Conservation (phyloP, 2,113 vertebrate species). For the Taxidea taxus region DNA sequence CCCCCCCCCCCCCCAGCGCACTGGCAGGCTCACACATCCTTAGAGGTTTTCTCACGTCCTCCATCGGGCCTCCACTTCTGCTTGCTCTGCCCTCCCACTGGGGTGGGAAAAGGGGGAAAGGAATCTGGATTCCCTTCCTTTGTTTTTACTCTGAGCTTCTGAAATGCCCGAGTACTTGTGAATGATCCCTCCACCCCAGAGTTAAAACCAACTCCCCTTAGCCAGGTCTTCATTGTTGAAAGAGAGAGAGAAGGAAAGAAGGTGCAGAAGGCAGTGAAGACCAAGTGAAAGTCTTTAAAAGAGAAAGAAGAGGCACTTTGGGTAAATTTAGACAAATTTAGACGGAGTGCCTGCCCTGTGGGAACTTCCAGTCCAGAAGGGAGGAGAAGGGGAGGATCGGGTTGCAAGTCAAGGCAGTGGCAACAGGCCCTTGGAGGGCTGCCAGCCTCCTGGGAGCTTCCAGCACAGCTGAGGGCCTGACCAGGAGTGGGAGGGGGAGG, state of each 20-base stretch:
- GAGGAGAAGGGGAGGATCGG: not conserved
- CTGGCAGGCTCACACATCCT: too few species aligned
- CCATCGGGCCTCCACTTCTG: not conserved
- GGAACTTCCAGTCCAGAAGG: not conserved
- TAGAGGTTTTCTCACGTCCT: not conserved
- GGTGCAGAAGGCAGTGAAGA: not conserved
- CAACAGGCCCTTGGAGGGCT: not conserved
- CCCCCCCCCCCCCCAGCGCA: too few species aligned
- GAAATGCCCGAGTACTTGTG: not conserved
- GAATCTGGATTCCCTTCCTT: not conserved
- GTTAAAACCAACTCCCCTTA: not conserved
- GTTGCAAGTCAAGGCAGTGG: not conserved
- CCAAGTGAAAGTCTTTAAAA: not conserved
- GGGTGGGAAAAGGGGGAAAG: not conserved
- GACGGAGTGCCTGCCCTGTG: not conserved
- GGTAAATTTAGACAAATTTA: not conserved
- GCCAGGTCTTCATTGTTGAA: not conserved
- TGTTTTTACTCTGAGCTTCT: not conserved
- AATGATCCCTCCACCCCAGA: not conserved
- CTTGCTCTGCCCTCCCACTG: too few species aligned
- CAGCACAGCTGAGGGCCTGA: not conserved
- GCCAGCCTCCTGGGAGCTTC: not conserved
- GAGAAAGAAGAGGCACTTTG: not conserved
- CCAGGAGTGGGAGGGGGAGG: accelerated
- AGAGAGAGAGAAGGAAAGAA: not conserved